A percentile compares a stretch with the other conserved stretches of the same genome.
These are phyloP conservation scores for Grallaria varia DNA, from an alignment of 2,113 vertebrate genomes.

Conservation along the genomic window DNA sequence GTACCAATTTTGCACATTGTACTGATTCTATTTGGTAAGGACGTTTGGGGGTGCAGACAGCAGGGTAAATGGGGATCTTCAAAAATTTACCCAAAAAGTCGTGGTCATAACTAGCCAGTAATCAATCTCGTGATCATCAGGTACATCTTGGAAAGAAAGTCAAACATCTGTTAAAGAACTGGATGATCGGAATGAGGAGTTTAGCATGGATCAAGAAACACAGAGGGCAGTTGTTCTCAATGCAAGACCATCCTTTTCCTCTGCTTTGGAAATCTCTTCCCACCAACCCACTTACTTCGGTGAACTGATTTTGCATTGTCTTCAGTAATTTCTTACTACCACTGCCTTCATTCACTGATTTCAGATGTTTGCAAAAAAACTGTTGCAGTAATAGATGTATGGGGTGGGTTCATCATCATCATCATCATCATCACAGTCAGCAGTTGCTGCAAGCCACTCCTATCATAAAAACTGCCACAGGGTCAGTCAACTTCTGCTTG, in stretches of 20 bases:
- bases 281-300: neutral
- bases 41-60: neutral
- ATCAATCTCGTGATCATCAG: neutral
- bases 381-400: neutral
- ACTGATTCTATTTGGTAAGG: neutral
- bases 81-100: neutral
- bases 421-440: neutral
- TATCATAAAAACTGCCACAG: neutral
- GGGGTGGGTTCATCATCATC: neutral
- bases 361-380: neutral
- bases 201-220: neutral
- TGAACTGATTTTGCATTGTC: neutral
- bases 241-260: neutral
- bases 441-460: neutral
- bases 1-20: neutral
- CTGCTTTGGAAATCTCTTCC: neutral
- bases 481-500: neutral
- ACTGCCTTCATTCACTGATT: neutral
- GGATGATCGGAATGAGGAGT: neutral
- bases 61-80: neutral
- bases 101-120: neutral
- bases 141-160: neutral
- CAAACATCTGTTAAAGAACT: neutral
- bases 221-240: neutral
- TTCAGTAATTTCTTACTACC: neutral